Percentiles rank a stretch among this genome's conserved stretches.
Conservation (phyloP, 2,113 vertebrate species). For the Bombycilla garrulus region DNA sequence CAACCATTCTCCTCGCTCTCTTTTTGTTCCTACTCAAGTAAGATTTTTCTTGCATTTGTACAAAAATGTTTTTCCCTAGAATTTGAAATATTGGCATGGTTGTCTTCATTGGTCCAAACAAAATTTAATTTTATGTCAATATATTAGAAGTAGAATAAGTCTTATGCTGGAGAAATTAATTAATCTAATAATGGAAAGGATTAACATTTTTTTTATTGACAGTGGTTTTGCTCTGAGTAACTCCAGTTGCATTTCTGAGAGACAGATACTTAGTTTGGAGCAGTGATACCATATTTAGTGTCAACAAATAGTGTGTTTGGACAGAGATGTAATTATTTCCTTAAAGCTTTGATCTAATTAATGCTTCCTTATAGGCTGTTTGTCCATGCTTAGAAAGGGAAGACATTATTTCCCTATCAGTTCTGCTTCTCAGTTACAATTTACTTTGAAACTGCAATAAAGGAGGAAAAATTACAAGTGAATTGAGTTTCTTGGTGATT, state of each 20-base stretch:
- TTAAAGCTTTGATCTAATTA: neutral
- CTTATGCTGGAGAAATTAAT: neutral
- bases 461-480: neutral
- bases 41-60: neutral
- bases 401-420: neutral
- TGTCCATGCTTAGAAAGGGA: neutral
- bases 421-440: neutral
- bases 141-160: neutral
- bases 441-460: neutral
- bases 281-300: neutral
- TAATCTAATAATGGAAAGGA: neutral
- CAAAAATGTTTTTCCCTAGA: neutral
- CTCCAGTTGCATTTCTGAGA: neutral
- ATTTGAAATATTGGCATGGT: neutral
- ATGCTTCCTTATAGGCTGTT: neutral
- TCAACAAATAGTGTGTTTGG: neutral
- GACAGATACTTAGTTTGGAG: neutral
- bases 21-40: slow-evolving; percentile 89
- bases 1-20: slow-evolving; percentile 91
- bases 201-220: neutral
- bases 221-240: neutral
- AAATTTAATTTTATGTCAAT: neutral
- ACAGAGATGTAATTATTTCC: neutral
- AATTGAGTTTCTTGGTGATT: neutral
- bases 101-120: neutral